Conservation (phyloP, 2,113 vertebrate genomes). For the Rhegmatorhina hoffmannsi region DNA sequence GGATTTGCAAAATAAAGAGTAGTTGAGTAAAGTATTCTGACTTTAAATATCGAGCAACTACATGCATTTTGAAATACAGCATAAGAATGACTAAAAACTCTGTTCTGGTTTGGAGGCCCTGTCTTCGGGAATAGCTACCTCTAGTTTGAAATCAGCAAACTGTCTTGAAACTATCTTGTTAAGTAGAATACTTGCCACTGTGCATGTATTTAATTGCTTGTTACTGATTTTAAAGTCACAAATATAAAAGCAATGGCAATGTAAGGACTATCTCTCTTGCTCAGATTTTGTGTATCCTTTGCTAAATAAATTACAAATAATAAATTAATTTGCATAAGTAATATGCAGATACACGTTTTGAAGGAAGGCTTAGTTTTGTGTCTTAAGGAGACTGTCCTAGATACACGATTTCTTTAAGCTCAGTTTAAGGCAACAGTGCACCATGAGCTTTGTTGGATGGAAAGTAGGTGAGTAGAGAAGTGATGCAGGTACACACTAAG, state of each 20-base stretch:
- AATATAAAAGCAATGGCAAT: neutral
- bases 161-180: neutral
- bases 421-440: neutral
- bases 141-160: neutral
- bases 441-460: neutral
- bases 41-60: neutral
- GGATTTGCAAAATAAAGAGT: neutral
- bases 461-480: neutral
- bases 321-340: neutral
- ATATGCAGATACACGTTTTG: neutral
- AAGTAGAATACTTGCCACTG: neutral
- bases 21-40: neutral
- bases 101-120: neutral
- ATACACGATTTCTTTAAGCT: neutral
- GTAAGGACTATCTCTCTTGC: neutral
- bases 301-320: neutral
- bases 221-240: neutral
- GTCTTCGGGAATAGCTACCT: neutral
- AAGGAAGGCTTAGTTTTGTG: neutral
- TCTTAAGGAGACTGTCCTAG: neutral
- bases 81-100: neutral
- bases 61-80: neutral
- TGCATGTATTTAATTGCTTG: neutral
- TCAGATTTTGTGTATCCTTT: neutral
- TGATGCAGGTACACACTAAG: neutral